phyloP scores from a whole-genome alignment of 2,113 vertebrate genomes.

The Dasyornis broadbenti region DNA sequence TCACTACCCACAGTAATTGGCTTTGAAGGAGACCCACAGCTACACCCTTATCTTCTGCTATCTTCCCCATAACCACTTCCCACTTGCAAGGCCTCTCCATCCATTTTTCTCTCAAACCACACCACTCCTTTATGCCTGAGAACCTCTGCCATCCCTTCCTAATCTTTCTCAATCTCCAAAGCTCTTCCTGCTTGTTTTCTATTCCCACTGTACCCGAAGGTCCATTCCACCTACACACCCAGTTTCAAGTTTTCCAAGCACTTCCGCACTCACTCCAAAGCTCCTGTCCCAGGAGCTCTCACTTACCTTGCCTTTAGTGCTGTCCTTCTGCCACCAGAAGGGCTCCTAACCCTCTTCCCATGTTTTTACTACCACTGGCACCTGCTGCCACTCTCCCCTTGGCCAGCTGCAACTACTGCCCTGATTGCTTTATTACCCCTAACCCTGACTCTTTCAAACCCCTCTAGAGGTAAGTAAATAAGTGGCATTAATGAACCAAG shows the following conservation, averaged over 20 bases:
- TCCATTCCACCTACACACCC: neutral
- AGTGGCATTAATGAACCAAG: neutral
- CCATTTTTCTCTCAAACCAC: neutral
- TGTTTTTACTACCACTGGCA: neutral
- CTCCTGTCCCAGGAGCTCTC: neutral
- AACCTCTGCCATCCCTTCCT: neutral
- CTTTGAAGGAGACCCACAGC: neutral
- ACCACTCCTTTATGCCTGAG: neutral
- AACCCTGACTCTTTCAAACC: neutral
- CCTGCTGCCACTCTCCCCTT: neutral
- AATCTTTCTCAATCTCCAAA: neutral
- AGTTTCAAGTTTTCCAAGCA: neutral
- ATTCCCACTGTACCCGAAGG: neutral
- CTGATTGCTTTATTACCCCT: neutral
- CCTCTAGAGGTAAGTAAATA: neutral
- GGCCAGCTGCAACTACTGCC: neutral
- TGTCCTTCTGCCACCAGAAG: neutral
- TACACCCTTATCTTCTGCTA: neutral
- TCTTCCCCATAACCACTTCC: neutral
- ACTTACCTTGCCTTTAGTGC: too few relatives aligned
- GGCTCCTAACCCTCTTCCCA: accelerated
- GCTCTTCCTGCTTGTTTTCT: neutral
- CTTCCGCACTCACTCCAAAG: neutral
- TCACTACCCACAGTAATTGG: neutral
- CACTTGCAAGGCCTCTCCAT: neutral